Evolutionary conservation across 2,113 vertebrate genomes (phyloP).

Genomic region (Podocnemis expansa): DNA sequence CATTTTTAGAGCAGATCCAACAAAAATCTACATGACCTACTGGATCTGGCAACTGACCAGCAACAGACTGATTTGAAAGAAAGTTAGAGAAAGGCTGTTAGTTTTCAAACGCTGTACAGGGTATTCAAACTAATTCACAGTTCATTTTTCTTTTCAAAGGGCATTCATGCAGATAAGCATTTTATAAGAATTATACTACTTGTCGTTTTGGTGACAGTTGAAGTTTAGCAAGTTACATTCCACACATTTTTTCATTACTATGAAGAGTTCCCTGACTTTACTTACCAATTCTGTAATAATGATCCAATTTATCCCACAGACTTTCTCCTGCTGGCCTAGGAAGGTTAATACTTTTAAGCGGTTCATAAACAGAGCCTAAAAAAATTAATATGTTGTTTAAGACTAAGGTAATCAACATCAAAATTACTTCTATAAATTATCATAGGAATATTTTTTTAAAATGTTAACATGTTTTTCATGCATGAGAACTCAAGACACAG

Average conservation of each 20-base stretch:
- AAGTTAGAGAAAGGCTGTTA: not conserved
- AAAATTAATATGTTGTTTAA: not conserved
- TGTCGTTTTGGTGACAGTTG: not conserved
- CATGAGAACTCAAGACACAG: not conserved
- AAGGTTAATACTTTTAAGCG: slow-evolving; percentile 88
- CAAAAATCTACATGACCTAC: no score
- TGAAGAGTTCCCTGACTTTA: not conserved
- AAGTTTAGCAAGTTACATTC: not conserved
- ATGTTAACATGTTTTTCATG: not conserved
- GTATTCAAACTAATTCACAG: not conserved
- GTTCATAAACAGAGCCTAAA: slow-evolving; percentile 96
- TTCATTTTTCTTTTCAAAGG: not conserved
- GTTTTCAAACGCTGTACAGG: not conserved
- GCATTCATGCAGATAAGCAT: not conserved
- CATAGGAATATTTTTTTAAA: not conserved
- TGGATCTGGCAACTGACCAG: not conserved
- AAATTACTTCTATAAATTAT: not conserved
- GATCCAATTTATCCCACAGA: slow-evolving; percentile 93
- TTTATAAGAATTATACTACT: not conserved
- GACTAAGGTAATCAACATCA: not conserved
- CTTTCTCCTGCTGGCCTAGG: slow-evolving; percentile 84
- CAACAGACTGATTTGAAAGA: not conserved
- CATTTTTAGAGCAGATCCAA: not conserved
- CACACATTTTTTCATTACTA: not conserved
- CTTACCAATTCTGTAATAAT: slow-evolving; percentile 92